A percentile compares a stretch with the other conserved stretches of the same genome.
Evolutionary conservation across 2,113 vertebrate species (phyloP).

Genomic region (Saccopteryx bilineata): DNA sequence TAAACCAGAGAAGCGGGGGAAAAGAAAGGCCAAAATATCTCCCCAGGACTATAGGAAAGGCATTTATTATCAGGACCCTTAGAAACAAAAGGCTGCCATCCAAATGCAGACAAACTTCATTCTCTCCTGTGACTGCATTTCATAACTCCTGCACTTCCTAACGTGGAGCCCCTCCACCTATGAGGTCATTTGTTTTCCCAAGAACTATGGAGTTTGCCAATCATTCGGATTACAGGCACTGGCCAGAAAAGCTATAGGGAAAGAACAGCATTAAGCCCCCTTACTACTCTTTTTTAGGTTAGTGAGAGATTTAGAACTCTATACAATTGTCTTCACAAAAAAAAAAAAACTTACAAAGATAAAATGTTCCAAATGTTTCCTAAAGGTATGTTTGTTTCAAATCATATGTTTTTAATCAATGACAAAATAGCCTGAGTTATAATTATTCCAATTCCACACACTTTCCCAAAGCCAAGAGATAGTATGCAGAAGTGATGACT

Average conservation of each 20-base stretch:
- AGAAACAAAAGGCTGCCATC: slow-evolving; percentile 65
- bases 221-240: slow-evolving; percentile 76
- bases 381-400: slow-evolving; percentile 85
- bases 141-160: slow-evolving; percentile 82
- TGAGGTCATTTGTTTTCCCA: slow-evolving; percentile 88
- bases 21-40: background rate
- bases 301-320: slow-evolving; percentile 79
- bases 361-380: slow-evolving; percentile 88
- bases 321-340: slow-evolving; percentile 75
- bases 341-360: slow-evolving; percentile 78
- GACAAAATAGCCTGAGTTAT: slow-evolving; percentile 81
- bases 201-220: slow-evolving; percentile 80
- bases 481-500: slow-evolving; percentile 76
- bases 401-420: slow-evolving; percentile 86
- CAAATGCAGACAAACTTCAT: slow-evolving; percentile 82
- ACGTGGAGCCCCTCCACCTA: slow-evolving; percentile 81
- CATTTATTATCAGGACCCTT: slow-evolving; percentile 36
- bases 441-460: slow-evolving; percentile 79
- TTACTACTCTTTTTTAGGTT: slow-evolving; percentile 77
- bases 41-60: slow-evolving; percentile 7
- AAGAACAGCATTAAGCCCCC: slow-evolving; percentile 79
- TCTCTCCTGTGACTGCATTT: slow-evolving; percentile 79
- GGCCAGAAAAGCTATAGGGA: slow-evolving; percentile 74
- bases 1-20: slow-evolving; percentile 26
- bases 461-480: slow-evolving; percentile 79